These are phyloP conservation scores for Pseudeuparius sepicola DNA, from an alignment of 2,888 invertebrate genomes.

Conservation along the genomic window DNA sequence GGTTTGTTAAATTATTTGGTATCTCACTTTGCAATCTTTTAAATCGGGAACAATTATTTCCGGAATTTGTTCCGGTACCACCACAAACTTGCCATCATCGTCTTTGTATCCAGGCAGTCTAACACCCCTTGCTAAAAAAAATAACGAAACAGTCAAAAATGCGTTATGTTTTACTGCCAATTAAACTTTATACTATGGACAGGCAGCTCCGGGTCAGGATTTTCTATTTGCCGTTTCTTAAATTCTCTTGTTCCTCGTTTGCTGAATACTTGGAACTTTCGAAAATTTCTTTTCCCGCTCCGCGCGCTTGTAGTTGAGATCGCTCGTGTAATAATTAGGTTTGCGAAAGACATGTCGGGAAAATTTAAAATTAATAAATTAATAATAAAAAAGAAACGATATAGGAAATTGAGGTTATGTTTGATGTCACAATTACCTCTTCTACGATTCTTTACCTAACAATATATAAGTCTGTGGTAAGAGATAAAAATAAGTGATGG, in stretches of 20 bases:
- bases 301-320: slow-evolving; percentile 44
- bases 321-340: slow-evolving; percentile 36
- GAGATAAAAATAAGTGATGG: too few relatives aligned
- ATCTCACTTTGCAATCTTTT: slow-evolving; percentile 55
- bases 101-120: slow-evolving; percentile 50
- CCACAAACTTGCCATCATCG: slow-evolving; percentile 47
- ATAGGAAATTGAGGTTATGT: too few relatives aligned
- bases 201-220: slow-evolving; percentile 53
- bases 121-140: slow-evolving; percentile 53
- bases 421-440: too few relatives aligned
- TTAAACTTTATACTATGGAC: slow-evolving; percentile 46
- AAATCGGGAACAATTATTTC: slow-evolving; percentile 89
- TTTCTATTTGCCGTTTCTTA: slow-evolving; percentile 47
- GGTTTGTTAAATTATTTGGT: not conserved
- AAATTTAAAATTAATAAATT: too few relatives aligned
- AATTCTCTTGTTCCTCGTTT: slow-evolving; percentile 64
- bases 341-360: slow-evolving; percentile 28
- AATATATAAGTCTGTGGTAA: too few relatives aligned
- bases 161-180: slow-evolving; percentile 1
- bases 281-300: slow-evolving; percentile 70
- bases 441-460: too few relatives aligned
- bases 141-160: slow-evolving; percentile 7
- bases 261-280: slow-evolving; percentile 65
- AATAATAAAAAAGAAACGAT: too few relatives aligned
- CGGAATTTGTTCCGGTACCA: slow-evolving; percentile 81